phyloP scores from a whole-genome alignment of 2,888 invertebrate species.

The Celastrina argiolus region DNA sequence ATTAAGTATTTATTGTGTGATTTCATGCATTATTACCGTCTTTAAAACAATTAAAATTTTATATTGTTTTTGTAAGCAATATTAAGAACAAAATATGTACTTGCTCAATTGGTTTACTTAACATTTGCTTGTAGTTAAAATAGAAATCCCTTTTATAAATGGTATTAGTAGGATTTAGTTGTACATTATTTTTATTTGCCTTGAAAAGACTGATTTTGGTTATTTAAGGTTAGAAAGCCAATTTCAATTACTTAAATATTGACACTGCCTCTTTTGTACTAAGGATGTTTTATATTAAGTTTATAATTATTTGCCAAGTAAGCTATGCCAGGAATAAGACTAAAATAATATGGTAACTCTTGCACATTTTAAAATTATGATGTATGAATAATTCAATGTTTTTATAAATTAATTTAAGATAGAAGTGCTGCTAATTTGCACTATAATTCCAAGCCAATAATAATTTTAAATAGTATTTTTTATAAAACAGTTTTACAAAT shows the following conservation, averaged over 20 bases:
- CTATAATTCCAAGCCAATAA: constrained; percentile 18
- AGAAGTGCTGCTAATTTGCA: constrained; percentile 15
- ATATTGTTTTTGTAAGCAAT: not conserved
- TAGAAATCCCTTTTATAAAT: not conserved
- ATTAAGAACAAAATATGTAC: not conserved
- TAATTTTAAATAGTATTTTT: constrained; percentile 19
- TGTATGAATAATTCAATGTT: constrained; percentile 1
- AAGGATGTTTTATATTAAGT: constrained; percentile 7
- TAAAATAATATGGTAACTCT: not conserved
- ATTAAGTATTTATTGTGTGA: constrained; percentile 32
- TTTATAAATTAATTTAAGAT: constrained; percentile 15
- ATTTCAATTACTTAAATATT: constrained; percentile 8
- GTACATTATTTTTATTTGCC: constrained; percentile 27
- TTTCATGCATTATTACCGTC: constrained; percentile 24
- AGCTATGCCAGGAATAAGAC: not conserved
- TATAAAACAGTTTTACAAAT: not conserved
- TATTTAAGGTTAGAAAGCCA: constrained; percentile 29
- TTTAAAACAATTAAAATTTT: not conserved
- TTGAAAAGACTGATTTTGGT: constrained; percentile 49
- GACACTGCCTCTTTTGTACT: constrained; percentile 23
- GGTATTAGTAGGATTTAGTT: constrained; percentile 8
- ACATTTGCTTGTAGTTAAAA: constrained; percentile 1
- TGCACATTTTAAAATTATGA: constrained; percentile 17
- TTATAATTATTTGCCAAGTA: not conserved
- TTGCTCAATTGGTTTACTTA: constrained; percentile 15